Evolutionary conservation across 1,140 invertebrate genomes (phyloP).

Genomic region (Lepidostoma basale): DNA sequence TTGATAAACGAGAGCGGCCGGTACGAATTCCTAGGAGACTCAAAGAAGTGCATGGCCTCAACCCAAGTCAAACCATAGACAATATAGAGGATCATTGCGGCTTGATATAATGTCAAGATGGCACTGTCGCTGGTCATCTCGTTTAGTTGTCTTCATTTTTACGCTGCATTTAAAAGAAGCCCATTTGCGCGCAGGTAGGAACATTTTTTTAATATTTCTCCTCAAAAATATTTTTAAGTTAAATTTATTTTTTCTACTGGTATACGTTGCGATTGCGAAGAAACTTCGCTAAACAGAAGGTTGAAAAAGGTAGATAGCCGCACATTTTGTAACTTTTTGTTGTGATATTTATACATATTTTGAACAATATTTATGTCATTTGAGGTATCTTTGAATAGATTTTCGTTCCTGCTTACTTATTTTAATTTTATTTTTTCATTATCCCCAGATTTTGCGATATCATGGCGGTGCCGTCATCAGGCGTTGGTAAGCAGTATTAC

Average conservation of each 20-base stretch:
- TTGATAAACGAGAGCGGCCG: too few relatives aligned
- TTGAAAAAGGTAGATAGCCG: slow-evolving; percentile 30
- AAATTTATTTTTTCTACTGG: slow-evolving; percentile 2
- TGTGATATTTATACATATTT: slow-evolving; percentile 8
- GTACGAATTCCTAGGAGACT: too few relatives aligned
- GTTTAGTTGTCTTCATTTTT: too few relatives aligned
- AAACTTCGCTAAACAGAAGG: slow-evolving; percentile 34
- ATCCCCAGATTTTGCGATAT: slow-evolving; percentile 46
- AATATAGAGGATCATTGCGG: too few relatives aligned
- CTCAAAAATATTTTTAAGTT: too few relatives aligned
- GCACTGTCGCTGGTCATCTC: too few relatives aligned
- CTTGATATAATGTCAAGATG: too few relatives aligned
- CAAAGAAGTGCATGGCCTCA: too few relatives aligned
- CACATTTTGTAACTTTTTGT: slow-evolving; percentile 35
- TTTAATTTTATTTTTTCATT: background rate
- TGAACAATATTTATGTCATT: background rate
- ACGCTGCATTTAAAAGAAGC: too few relatives aligned
- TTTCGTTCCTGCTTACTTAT: background rate
- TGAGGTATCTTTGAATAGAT: background rate
- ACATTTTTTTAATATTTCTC: too few relatives aligned
- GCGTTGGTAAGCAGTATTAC: slow-evolving; percentile 57
- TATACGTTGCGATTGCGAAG: slow-evolving; percentile 24
- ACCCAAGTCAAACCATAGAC: too few relatives aligned
- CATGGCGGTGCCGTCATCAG: slow-evolving; percentile 64
- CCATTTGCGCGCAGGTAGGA: too few relatives aligned